Evolutionary conservation across 2,888 invertebrate genomes (phyloP).

Genomic region (Lycophotia porphyrea): DNA sequence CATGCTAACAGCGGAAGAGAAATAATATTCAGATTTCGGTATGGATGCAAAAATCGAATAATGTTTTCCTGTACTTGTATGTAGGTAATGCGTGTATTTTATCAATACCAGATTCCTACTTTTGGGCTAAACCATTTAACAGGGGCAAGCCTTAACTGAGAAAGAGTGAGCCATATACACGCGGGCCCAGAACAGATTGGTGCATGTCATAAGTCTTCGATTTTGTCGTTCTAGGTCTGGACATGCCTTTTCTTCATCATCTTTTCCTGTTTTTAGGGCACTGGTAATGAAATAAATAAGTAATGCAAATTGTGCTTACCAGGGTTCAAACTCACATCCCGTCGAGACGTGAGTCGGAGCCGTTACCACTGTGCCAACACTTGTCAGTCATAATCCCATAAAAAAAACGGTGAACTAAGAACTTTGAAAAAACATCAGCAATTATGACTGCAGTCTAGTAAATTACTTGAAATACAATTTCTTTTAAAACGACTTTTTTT

Average conservation of each 20-base stretch:
- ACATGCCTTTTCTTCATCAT: not conserved
- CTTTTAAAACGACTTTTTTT: constrained; percentile 14
- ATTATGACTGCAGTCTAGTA: not conserved
- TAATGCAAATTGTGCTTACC: not conserved
- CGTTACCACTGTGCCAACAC: not conserved
- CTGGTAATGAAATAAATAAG: not conserved
- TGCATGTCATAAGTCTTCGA: not conserved
- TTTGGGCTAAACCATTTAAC: not conserved
- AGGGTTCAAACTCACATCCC: not conserved
- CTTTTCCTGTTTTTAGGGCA: not conserved
- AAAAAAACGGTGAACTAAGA: not conserved
- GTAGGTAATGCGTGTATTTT: not conserved
- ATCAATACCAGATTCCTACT: not conserved
- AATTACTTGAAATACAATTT: not conserved
- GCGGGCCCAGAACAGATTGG: not conserved
- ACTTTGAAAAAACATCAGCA: not conserved
- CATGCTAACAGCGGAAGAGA: not conserved
- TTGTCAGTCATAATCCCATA: not conserved
- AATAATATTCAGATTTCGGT: not conserved
- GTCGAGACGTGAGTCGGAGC: not conserved
- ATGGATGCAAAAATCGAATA: not conserved
- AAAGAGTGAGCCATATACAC: not conserved
- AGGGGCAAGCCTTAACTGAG: not conserved
- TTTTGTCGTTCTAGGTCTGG: not conserved
- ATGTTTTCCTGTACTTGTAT: not conserved